Base-by-base conservation (phyloP, 2,113 vertebrate genomes). In the Spizaetus ornatus region DNA sequence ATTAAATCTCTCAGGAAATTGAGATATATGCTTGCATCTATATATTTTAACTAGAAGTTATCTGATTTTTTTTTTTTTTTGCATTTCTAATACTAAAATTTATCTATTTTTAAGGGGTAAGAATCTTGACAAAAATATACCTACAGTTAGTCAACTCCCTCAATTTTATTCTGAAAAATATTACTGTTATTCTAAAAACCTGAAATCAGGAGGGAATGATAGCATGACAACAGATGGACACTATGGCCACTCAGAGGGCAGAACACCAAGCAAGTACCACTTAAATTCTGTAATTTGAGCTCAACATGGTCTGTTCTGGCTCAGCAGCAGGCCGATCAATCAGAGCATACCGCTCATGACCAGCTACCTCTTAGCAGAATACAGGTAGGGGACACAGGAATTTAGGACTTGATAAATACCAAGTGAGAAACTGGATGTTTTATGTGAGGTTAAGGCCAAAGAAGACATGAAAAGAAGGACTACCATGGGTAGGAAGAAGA, bases 101-200 rank as follows among this genome's bases (percentile, higher is more conserved):
- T 29, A 13, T 43, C 2, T 20, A 25, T 43, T 63, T 85, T 88
- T 66, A 88, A 81, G 47, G 13, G 5, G 9, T 50, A 26, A 71
- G 23, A 67, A 82, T 36, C 29, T 67, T 82, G 47, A 89, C 18
- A 92, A 91, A 96, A 86, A 67, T 22, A 71, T 10, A 74, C 7
- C 25, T 59, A 36, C 17, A 66, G n/a, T 70, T 82, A 95, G 55
- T 63, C 20, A 67, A 66, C 19, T 67, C 9, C 25, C 29, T 74
- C 1, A 1, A 25, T 52, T 86, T 70, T 50, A 55, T 4, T 63
- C 13, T 55, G 31, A 45, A 48, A 88, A 90, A 31, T 31, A 56
- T 16, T 66, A 53, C 21, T 82, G 15, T 8, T 86, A 78, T 18
- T 92, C 50, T 53, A 31, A 31, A 53, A 53, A 31, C 27, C 52